Evolutionary conservation across 2,113 vertebrate species (phyloP), one percentile per base, ranked within the genome.

Genomic region (Vireo altiloquus): DNA sequence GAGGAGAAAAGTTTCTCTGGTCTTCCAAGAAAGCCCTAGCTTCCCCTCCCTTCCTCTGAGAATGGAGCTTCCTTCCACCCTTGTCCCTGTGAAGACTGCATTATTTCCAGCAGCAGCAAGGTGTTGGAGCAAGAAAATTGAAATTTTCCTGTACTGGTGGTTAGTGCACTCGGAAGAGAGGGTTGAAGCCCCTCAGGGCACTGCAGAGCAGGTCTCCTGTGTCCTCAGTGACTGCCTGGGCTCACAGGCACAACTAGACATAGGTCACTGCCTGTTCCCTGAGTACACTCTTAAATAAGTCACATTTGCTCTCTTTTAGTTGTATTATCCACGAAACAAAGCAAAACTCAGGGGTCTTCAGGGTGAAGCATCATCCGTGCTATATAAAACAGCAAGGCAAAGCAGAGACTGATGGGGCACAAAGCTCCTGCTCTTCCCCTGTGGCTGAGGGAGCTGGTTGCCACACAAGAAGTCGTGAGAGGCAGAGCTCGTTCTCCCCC

Each of bases 211-310:
- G 39, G 10, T 59, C 13, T 75, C 15, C 23, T 40, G 15, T 11
- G 1, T 8, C 80, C 75, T 66, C 47, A 50, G 50, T 9, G 30
- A 14, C 49, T 89, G 72, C 64, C 54, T 6, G 4, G 46, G 54
- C 52, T 89, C 33, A n/a, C 0, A 15, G 75, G 15, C 30, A 68
- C 0, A 2, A 18, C 49, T 1, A 5, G 5, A 27, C 27, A 12
- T 0, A 4, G 66, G 24, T 63, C 79, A 70, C 66, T 82, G 65
- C 57, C 47, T 61, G 35, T 50, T 46, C 33, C 56, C 47, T 79
- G 70, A 30, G 11, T 2, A 3, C 28, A 21, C 28, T 63, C 57
- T 9, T n/a, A 35, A 13, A 68, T 25, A 80, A 64, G 16, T 25
- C 35, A 46, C 31, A 31, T 61, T 49, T 61, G 35, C 37, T 27